Conservation (phyloP, 2,888 invertebrate species). For the Pheosia tremula region DNA sequence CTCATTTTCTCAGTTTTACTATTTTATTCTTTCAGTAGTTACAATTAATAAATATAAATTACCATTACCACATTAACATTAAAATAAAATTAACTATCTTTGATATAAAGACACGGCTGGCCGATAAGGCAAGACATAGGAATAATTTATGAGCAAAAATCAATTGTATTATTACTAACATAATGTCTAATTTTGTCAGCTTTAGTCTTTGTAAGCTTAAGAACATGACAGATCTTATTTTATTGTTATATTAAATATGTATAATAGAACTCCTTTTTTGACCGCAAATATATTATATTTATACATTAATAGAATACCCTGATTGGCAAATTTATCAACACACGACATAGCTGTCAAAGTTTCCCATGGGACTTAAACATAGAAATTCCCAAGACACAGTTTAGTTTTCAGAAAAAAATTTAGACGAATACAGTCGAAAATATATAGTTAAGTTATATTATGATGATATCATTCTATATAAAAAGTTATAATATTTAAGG, state of each 20-base stretch:
- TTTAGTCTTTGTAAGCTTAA: constrained; percentile 1
- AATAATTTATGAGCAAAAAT: constrained; percentile 45
- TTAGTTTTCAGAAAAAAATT: neutral
- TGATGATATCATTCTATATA: no score
- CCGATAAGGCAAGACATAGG: constrained; percentile 49
- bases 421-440: no score
- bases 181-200: constrained; percentile 9
- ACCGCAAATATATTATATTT: no score
- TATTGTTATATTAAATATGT: neutral
- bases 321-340: neutral
- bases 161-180: constrained; percentile 9
- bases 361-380: neutral
- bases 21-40: neutral
- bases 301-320: neutral
- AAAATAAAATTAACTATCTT: constrained; percentile 22
- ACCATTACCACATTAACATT: constrained; percentile 19
- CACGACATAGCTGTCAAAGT: neutral
- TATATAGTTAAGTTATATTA: no score
- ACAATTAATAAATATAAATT: constrained; percentile 11
- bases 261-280: neutral
- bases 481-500: no score
- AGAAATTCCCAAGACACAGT: neutral
- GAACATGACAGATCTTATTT: constrained; percentile 24
- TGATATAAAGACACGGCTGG: constrained; percentile 47
- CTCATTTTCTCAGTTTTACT: no score